These are phyloP conservation scores for Cecropterus lyciades DNA, from an alignment of 1,140 invertebrate species.

Conservation along the genomic window DNA sequence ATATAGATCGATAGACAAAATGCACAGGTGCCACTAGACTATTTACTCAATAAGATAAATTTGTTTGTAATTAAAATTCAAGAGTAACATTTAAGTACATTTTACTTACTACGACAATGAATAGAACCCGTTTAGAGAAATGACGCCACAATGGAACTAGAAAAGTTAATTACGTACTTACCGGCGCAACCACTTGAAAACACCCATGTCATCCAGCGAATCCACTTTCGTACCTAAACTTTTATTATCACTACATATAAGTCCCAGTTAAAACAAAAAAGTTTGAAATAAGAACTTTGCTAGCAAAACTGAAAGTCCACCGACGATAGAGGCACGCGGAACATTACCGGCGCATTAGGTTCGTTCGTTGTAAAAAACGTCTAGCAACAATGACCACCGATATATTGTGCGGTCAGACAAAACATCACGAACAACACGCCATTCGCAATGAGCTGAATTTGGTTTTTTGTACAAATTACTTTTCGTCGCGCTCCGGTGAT, in stretches of 20 bases:
- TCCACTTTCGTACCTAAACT: constrained; percentile 61
- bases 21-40: not conserved
- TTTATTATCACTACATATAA: constrained; percentile 40
- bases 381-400: constrained; percentile 78
- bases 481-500: constrained; percentile 81
- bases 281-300: constrained; percentile 26
- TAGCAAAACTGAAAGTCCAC: constrained; percentile 55
- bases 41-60: not conserved
- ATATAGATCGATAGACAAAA: not conserved
- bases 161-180: constrained; percentile 55
- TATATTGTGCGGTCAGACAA: constrained; percentile 83
- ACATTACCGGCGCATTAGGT: constrained; percentile 77
- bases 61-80: not conserved
- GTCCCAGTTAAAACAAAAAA: constrained; percentile 29
- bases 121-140: constrained; percentile 1
- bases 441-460: constrained; percentile 82
- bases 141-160: constrained; percentile 14
- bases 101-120: constrained; percentile 14
- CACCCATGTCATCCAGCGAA: constrained; percentile 72
- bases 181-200: constrained; percentile 80
- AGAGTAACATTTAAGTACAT: not conserved
- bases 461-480: constrained; percentile 84
- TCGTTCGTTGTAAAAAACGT: constrained; percentile 70
- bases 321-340: constrained; percentile 57
- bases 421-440: constrained; percentile 79